Evolutionary conservation across 1,140 invertebrate species (phyloP), one percentile per base, ranked within the genome.

Genomic region (Drosophila sucinea): DNA sequence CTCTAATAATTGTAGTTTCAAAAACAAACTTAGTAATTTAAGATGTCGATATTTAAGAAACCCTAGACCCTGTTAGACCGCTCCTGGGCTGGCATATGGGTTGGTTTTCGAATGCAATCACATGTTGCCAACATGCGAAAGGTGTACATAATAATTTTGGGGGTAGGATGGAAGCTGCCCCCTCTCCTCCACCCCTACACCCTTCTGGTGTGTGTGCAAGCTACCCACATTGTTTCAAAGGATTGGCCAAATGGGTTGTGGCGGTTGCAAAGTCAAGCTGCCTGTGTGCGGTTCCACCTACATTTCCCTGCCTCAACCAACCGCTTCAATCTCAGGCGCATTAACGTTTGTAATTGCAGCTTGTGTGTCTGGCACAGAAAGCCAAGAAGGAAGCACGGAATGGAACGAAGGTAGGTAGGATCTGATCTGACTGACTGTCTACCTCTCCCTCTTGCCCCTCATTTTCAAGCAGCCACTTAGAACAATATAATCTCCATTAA

Each of bases 401-500:
- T 0, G 17, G 17, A 17, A 17, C 17, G 17, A 17, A 17, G 17
- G 17, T 17, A 17, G 17, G 17, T 17, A 17, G 17, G 40, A 67
- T 51, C 33, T 56, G 30, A 47, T 51, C 27, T 29, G n/a, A 27
- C 40, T 58, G 6, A 10, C 60, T 38, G 17, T 1, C 30, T 61
- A 17, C 54, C 17, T 5, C 51, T 33, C 5, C 0, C 17, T 40
- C 11, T 41, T 30, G 68, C 44, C 58, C 44, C 5, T 69, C 69
- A 58, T 55, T 55, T 69, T 60, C 60, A 71, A 73, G 35, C 79
- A 72, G 84, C 73, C 84, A 89, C 84, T 89, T 89, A 89, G 81
- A 89, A 89, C 84, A 89, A 89, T 89, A 89, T 89, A 89, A 89
- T 89, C 84, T 89, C 84, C 84, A 89, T 89, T 89, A 89, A 89